Percentiles rank a stretch among this genome's conserved stretches.
Conservation (phyloP, 2,888 invertebrate genomes). For the Polymixis flavicincta region DNA sequence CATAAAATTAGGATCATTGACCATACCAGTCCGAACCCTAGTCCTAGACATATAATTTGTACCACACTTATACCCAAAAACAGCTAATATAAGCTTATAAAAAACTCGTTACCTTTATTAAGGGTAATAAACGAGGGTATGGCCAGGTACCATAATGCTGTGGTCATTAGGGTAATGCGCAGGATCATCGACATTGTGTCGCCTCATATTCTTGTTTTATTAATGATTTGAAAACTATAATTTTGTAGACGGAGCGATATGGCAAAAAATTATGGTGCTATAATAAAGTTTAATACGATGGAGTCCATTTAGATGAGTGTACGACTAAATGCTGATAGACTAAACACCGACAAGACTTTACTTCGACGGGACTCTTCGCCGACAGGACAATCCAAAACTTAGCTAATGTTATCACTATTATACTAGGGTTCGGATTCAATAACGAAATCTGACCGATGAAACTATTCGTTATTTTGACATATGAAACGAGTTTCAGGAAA, state of each 20-base stretch:
- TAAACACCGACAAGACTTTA: no score
- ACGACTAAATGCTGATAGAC: no score
- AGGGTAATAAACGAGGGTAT: conserved; percentile 85
- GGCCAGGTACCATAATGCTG: conserved; percentile 79
- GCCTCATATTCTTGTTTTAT: conserved; percentile 68
- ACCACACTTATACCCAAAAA: conserved; percentile 72
- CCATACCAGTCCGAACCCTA: conserved; percentile 55
- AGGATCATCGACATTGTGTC: conserved; percentile 76
- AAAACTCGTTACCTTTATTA: conserved; percentile 87
- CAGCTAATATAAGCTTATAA: conserved; percentile 71
- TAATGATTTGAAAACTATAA: conserved; percentile 59
- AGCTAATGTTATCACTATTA: background rate
- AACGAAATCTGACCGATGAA: background rate
- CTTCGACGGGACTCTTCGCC: no score
- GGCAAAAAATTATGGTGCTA: conserved; percentile 50
- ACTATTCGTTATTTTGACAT: background rate
- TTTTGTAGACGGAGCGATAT: conserved; percentile 58
- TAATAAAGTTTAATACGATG: background rate
- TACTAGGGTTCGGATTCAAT: background rate
- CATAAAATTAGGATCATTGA: conserved; percentile 49
- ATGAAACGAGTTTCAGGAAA: background rate
- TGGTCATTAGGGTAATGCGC: conserved; percentile 81
- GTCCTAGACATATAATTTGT: conserved; percentile 82
- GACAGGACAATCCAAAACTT: no score
- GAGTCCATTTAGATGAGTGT: no score